A percentile compares a stretch with the other conserved stretches of the same genome.
Conservation (phyloP, 35 echinoderm and acorn worm species). For the Amphiura filiformis region DNA sequence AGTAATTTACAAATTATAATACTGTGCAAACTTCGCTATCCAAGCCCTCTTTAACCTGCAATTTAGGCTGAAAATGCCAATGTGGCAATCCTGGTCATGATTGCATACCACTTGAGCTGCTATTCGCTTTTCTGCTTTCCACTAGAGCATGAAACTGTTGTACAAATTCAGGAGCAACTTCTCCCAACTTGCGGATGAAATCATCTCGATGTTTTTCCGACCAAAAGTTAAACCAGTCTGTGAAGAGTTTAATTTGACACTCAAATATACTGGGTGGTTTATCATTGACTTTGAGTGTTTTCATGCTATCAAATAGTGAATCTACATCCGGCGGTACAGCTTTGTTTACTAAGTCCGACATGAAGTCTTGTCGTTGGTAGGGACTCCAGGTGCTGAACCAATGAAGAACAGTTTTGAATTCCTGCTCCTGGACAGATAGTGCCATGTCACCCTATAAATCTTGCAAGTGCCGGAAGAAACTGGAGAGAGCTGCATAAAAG, state of each 20-base stretch:
- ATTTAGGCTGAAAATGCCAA: too few relatives aligned
- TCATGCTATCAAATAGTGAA: conserved; percentile 61
- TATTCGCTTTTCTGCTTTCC: neutral
- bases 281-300: conserved; percentile 57
- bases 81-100: too few relatives aligned
- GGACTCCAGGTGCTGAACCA: conserved; percentile 85
- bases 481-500: too few relatives aligned
- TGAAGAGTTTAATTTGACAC: conserved; percentile 80
- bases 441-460: too few relatives aligned
- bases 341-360: conserved; percentile 78
- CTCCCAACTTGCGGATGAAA: conserved; percentile 48
- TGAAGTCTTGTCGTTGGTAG: conserved; percentile 64
- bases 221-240: conserved; percentile 69
- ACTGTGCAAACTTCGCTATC: too few relatives aligned
- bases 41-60: too few relatives aligned
- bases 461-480: too few relatives aligned
- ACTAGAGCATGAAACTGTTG: conserved; percentile 47
- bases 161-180: conserved; percentile 60
- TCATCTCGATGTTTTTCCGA: conserved; percentile 51
- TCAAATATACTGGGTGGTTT: conserved; percentile 71
- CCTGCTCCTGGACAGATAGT: conserved; percentile 54
- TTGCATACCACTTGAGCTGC: too few relatives aligned
- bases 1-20: too few relatives aligned
- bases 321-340: conserved; percentile 69
- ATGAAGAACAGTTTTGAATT: conserved; percentile 63